These are phyloP conservation scores for Papilio helenus DNA, from an alignment of 1,140 invertebrate species.

Conservation along the genomic window DNA sequence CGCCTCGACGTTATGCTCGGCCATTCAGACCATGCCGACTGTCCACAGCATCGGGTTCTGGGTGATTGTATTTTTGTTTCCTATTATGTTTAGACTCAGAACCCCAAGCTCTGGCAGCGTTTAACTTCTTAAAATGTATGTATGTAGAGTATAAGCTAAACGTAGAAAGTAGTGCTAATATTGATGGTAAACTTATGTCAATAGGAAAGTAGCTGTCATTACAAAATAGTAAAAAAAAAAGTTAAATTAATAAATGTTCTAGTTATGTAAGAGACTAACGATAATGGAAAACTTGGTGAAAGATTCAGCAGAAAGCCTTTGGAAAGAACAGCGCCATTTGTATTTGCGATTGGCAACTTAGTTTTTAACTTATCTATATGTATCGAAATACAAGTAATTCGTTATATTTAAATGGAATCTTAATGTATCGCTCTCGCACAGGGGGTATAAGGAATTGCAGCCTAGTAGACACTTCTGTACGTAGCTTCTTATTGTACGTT, in stretches of 20 bases:
- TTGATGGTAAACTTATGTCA: conserved; percentile 82
- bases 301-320: conserved; percentile 80
- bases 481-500: conserved; percentile 78
- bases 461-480: conserved; percentile 76
- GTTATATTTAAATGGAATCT: conserved; percentile 72
- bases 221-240: conserved; percentile 70
- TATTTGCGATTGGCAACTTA: conserved; percentile 82
- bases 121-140: conserved; percentile 75
- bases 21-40: conserved; percentile 69
- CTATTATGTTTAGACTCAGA: conserved; percentile 55
- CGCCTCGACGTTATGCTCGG: conserved; percentile 69
- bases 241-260: conserved; percentile 77
- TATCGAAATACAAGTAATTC: conserved; percentile 65
- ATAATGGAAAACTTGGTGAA: conserved; percentile 80
- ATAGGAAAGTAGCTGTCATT: conserved; percentile 74
- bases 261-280: conserved; percentile 75
- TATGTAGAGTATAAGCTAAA: conserved; percentile 81
- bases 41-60: conserved; percentile 62
- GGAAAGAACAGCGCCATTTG: conserved; percentile 67
- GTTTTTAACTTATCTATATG: conserved; percentile 73
- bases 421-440: conserved; percentile 73
- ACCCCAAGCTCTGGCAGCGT: conserved; percentile 61
- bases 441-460: conserved; percentile 76
- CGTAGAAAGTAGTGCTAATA: conserved; percentile 74
- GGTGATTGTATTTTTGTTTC: conserved; percentile 54